These are phyloP conservation scores for Anoplolepis gracilipes DNA, from an alignment of 1,140 invertebrate species.

Conservation along the genomic window DNA sequence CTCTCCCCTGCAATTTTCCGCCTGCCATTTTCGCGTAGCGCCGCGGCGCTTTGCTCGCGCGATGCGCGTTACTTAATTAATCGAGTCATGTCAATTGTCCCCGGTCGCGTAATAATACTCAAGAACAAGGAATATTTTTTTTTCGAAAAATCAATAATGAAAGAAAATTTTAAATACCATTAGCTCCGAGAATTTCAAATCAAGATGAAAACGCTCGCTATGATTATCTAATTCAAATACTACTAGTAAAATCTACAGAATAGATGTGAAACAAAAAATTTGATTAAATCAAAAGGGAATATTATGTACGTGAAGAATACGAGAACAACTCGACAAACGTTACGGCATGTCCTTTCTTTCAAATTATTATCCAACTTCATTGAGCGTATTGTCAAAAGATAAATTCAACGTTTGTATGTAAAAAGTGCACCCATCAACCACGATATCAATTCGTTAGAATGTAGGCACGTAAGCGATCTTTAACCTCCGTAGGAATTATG, in stretches of 20 bases:
- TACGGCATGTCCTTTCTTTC: not conserved
- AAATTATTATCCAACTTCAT: not conserved
- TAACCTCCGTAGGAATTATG: constrained; percentile 54
- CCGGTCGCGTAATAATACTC: not conserved
- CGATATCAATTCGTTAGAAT: constrained; percentile 67
- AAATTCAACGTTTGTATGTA: not conserved
- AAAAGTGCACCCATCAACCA: constrained; percentile 38
- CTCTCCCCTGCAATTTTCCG: constrained; percentile 60
- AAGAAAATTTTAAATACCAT: not conserved
- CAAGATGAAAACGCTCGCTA: not conserved
- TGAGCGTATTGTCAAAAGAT: not conserved
- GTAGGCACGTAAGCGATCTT: constrained; percentile 56
- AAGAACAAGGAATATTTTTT: not conserved
- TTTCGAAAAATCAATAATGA: not conserved
- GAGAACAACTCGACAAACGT: not conserved
- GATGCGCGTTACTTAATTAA: constrained; percentile 9
- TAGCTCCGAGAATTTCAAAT: not conserved
- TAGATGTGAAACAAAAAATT: not conserved
- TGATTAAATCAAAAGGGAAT: not conserved
- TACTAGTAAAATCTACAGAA: not conserved
- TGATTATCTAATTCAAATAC: not conserved
- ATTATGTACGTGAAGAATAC: not conserved
- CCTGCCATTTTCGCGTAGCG: constrained; percentile 46
- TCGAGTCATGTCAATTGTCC: not conserved
- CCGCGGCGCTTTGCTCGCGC: constrained; percentile 6